Base-by-base conservation (phyloP, 2,113 vertebrate species). In the Drymodes brunneopygia region DNA sequence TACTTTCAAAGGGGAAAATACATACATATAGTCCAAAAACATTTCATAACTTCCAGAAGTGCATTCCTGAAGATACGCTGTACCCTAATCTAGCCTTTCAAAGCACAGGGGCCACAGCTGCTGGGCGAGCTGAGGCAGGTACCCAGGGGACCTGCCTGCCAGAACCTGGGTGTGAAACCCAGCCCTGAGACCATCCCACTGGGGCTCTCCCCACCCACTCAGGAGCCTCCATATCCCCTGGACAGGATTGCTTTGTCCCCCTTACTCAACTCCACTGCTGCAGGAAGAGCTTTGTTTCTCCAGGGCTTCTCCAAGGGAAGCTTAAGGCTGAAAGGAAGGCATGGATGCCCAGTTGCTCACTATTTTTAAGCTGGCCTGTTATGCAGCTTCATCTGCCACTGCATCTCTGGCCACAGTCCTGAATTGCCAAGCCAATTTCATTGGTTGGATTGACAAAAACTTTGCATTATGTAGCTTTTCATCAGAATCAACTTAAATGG, bases 171-270 rank as follows among this genome's bases (percentile, higher is more conserved):
- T 15, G 15, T 40, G n/a, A 53, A 78, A 78, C 28, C 10, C 70
- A 81, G 47, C 47, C 36, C 50, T 44, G 36, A 44, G 38, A 42
- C 0, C 1, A 23, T 45, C 38, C 44, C 33, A 4, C 9, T 4
- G 5, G 7, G 15, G 13, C 8, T 38, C 11, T 25, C 11, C 16
- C 2, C 17, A 18, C 5, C 33, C 31, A 16, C 2, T 1, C 11
- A 21, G 5, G 25, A 10, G 2, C 9, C 38, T 72, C 58, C 5
- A 0, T 13, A 62, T 35, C 42, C 44, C 22, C 21, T n/a, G 21
- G 14, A 9, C 20, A 42, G 24, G 16, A 15, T 18, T 23, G 8
- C 29, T 35, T 22, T 19, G 17, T 18, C 29, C 51, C 36, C 29
- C 45, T 42, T 15, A 35, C 7, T 60, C 71, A 83, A 12, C 12